Base-by-base conservation (phyloP, 2,797 vertebrate species). In the Carapus acus region DNA sequence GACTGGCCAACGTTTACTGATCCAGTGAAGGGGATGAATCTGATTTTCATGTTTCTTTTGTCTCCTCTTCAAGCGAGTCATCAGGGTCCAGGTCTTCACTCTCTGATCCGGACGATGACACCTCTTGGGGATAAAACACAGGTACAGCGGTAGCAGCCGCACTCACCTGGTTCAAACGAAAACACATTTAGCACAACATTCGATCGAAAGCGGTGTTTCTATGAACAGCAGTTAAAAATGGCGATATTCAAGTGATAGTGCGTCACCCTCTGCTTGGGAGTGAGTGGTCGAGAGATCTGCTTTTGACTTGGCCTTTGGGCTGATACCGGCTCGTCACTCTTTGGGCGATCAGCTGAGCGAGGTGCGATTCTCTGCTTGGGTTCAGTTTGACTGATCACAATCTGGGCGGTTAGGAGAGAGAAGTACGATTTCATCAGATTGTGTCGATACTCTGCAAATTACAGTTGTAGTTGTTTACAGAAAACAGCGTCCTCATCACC, bases 1-100 rank as follows among this genome's bases (percentile, higher is more conserved):
- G 3, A 41, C 2, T 1, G 5, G 17, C 1, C 22, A 84, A 79
- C 74, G 79, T 45, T 33, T 78, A 67, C 42, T 65, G 43, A 11
- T 69, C 54, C 40, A 59, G 50, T 15, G 14, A 21, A 41, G 51
- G 39, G n/a, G 58, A 42, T 42, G 69, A 47, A 16, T 3, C 24
- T 18, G 51, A 19, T 40, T 64, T 39, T 13, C 37, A 48, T 13
- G 54, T 42, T 14, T 76, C 68, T 39, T 53, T 49, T 20, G 12
- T 21, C 17, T 43, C 21, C 19, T 62, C 57, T 13, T 60, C 58
- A 12, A 36, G 7, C 31, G 67, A 22, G 40, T 3, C 2, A 23
- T 58, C 36, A 68, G 31, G 34, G 49, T 52, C 1, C 2, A 40
- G 16, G 18, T 39, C 40, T 14, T 66, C 56, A 7, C 14, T 69